Base-by-base conservation (phyloP, 2,888 invertebrate genomes). In the Melitaea athalia region DNA sequence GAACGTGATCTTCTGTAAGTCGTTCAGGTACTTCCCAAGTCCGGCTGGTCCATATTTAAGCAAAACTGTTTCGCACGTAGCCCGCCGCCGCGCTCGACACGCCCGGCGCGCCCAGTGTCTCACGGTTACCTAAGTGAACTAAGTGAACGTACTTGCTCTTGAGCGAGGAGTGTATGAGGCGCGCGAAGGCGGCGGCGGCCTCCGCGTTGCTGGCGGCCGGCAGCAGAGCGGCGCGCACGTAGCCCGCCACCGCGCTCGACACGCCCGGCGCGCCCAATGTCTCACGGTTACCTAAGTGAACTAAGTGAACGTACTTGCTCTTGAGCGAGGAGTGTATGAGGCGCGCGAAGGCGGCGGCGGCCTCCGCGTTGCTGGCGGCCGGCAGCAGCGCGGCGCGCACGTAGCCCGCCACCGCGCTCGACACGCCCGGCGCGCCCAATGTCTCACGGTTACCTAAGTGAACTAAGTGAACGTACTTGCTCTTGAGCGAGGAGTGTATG, bases 281-380 rank as follows among this genome's bases (percentile, higher is more conserved):
- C 1, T 45, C 8, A n/a, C n/a, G 43, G 33, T 8, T 52, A 43
- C 15, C 8, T 10, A 11, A 4, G 12, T 0, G 17, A 43, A 38
- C 8, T 10, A 11, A 4, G 12, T 0, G 17, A 43, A 81, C 87
- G 71, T 10, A 93, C 93, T 91, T 91, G 91, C 90, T 91, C 90
- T 98, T 97, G 70, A 99, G 93, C 59, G 98, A 98, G 79, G 97
- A 98, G 87, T 99, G 97, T 84, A 99, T 99, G 94, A 99, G 96
- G 71, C 98, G 93, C 0, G 99, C 98, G 92, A 99, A 99, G 69
- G 96, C 96, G n/a, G 98, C 98, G 3, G 98, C 98, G 0, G 99
- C 99, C 91, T 99, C 99, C 0, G 98, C 97, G 90, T 99, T 98
- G 31, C 97, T 96, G 81, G 96, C 95, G 64, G 96, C 96, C 0